phyloP scores from a whole-genome alignment of 2,113 vertebrate species.

The Myrmecobius fasciatus region DNA sequence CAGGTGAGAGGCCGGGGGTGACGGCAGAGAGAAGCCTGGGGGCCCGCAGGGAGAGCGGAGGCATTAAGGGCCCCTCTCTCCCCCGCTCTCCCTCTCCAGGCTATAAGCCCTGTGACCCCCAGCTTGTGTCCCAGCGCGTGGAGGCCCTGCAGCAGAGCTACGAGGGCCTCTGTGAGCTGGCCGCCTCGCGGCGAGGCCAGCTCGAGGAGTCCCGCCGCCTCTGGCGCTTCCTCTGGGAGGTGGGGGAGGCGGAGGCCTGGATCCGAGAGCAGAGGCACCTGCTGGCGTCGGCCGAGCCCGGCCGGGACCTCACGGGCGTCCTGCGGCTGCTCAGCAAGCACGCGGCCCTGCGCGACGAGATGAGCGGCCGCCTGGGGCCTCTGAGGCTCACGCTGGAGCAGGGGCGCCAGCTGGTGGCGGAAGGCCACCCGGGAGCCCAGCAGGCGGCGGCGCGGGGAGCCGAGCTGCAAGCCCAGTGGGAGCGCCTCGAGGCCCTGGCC shows the following conservation, averaged over 20 bases:
- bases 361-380: slow-evolving; percentile 92
- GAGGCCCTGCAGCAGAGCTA: slow-evolving; percentile 87
- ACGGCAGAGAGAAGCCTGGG: fast-evolving
- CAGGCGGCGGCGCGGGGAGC: slow-evolving; percentile 81
- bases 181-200: slow-evolving; percentile 82
- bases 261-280: slow-evolving; percentile 94
- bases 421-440: slow-evolving; percentile 88
- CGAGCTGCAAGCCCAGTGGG: slow-evolving; percentile 90
- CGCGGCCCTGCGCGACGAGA: slow-evolving; percentile 91
- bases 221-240: slow-evolving; percentile 95
- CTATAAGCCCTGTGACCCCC: slow-evolving; percentile 93
- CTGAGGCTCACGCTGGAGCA: slow-evolving; percentile 89
- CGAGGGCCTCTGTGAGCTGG: slow-evolving; percentile 88
- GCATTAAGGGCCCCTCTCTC: background rate
- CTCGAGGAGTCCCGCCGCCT: slow-evolving; percentile 92
- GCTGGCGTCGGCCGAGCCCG: slow-evolving; percentile 89
- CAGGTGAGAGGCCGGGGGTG: slow-evolving; percentile 81
- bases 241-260: slow-evolving; percentile 94
- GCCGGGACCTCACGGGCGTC: slow-evolving; percentile 90
- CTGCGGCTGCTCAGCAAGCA: slow-evolving; percentile 93
- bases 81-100: slow-evolving; percentile 74
- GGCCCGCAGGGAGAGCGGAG: background rate
- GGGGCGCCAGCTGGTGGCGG: slow-evolving; percentile 87
- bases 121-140: slow-evolving; percentile 89
- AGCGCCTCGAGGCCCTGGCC: slow-evolving; percentile 88